Percentiles rank a stretch among this genome's conserved stretches.
Evolutionary conservation across 1,140 invertebrate species (phyloP).

Genomic region (Drosophila pruinosa): DNA sequence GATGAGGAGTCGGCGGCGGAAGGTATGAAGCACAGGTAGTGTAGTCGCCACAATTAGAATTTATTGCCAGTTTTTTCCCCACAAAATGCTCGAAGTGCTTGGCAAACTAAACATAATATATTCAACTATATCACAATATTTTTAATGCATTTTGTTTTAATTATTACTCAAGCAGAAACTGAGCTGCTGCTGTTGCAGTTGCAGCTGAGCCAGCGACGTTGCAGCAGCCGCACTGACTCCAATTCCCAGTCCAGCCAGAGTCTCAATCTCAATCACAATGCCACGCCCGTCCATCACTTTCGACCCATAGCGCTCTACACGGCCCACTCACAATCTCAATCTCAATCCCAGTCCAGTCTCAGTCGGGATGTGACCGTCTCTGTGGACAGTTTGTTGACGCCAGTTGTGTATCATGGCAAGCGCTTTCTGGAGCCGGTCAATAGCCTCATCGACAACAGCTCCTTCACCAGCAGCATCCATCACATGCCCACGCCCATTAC

Average conservation of each 20-base stretch:
- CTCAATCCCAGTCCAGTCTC: not conserved
- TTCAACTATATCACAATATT: too few species aligned
- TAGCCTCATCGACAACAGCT: constrained; percentile 56
- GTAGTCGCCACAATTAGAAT: constrained; percentile 63
- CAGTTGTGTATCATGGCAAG: constrained; percentile 67
- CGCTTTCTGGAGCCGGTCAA: constrained; percentile 64
- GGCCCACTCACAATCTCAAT: not conserved
- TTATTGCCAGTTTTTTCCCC: constrained; percentile 33
- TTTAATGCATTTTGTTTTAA: not conserved
- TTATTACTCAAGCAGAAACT: constrained; percentile 43
- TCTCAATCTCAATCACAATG: not conserved
- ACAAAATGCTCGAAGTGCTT: constrained; percentile 7
- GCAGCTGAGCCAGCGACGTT: constrained; percentile 25
- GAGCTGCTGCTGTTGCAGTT: constrained; percentile 58
- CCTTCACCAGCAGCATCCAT: constrained; percentile 68
- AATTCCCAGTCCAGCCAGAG: constrained; percentile 30
- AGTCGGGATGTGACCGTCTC: constrained; percentile 39
- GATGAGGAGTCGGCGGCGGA: constrained; percentile 75
- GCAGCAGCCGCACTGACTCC: constrained; percentile 11
- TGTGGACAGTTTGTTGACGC: constrained; percentile 47
- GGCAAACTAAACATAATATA: too few species aligned
- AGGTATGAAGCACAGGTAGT: constrained; percentile 83
- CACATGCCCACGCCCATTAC: constrained; percentile 58
- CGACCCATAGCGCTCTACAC: constrained; percentile 54
- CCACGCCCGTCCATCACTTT: constrained; percentile 54